Evolutionary conservation across 2,888 invertebrate genomes (phyloP).

Genomic region (Meteorus cinctellus): DNA sequence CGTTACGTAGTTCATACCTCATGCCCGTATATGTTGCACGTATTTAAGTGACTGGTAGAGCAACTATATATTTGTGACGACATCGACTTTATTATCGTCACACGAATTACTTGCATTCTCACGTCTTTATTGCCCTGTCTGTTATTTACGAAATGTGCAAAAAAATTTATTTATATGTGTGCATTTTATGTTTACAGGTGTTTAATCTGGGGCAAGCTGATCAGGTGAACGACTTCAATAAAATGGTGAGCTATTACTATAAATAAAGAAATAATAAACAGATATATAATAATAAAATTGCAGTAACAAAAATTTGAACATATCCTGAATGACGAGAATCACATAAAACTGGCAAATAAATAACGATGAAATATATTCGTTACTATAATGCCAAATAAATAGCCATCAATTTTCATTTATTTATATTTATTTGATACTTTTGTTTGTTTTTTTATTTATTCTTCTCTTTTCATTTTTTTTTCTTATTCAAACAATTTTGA

Average conservation of each 20-base stretch:
- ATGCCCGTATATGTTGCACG: constrained; percentile 19
- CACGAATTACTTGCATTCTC: constrained; percentile 48
- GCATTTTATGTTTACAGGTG: constrained; percentile 14
- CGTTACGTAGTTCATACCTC: constrained; percentile 55
- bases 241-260: not conserved
- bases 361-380: constrained; percentile 13
- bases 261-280: not conserved
- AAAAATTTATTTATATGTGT: not conserved
- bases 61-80: constrained; percentile 52
- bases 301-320: too few species aligned
- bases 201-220: constrained; percentile 11
- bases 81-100: constrained; percentile 61
- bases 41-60: constrained; percentile 22
- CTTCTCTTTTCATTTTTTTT: not conserved
- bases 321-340: too few species aligned
- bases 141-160: constrained; percentile 7
- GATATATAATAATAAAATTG: not conserved
- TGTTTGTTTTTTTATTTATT: not conserved
- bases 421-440: not conserved
- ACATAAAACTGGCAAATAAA: not conserved
- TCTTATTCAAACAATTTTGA: constrained; percentile 23
- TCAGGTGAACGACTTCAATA: not conserved
- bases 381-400: constrained; percentile 34
- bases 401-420: constrained; percentile 34
- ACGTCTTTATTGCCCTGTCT: constrained; percentile 22